Percentiles rank a stretch among this genome's conserved stretches.
Evolutionary conservation across 2,888 invertebrate species (phyloP).

Genomic region (Philonicus albiceps): DNA sequence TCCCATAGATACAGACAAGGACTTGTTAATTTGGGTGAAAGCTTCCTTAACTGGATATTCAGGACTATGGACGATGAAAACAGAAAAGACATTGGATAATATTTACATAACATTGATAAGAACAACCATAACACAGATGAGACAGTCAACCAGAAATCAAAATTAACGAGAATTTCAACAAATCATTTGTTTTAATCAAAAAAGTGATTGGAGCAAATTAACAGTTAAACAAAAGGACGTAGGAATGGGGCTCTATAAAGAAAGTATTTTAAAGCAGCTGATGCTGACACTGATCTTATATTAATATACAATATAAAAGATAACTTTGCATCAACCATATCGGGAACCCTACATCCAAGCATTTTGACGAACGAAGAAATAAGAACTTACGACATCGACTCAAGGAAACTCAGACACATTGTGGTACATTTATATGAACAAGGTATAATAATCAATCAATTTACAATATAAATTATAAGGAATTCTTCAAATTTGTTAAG

Average conservation of each 20-base stretch:
- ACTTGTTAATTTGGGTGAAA: no score
- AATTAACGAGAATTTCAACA: background rate
- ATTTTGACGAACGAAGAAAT: background rate
- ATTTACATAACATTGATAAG: slow-evolving; percentile 36
- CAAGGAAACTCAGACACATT: background rate
- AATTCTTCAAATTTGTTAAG: background rate
- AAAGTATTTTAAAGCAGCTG: no score
- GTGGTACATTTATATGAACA: background rate
- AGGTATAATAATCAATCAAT: background rate
- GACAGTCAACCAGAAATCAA: slow-evolving; percentile 3
- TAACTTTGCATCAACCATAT: background rate
- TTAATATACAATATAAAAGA: background rate
- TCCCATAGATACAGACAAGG: no score
- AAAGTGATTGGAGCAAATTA: no score
- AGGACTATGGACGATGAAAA: slow-evolving; percentile 47
- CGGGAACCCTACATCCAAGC: background rate
- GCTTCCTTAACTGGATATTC: no score
- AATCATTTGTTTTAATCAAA: no score
- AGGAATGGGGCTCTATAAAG: background rate
- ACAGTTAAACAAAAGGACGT: no score
- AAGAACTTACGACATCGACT: background rate
- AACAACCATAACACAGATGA: slow-evolving; percentile 43
- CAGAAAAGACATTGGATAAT: slow-evolving; percentile 45
- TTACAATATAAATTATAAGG: background rate
- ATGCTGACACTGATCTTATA: no score